Base-by-base conservation (phyloP, 2,888 invertebrate genomes). In the Stegophylla sp. region DNA sequence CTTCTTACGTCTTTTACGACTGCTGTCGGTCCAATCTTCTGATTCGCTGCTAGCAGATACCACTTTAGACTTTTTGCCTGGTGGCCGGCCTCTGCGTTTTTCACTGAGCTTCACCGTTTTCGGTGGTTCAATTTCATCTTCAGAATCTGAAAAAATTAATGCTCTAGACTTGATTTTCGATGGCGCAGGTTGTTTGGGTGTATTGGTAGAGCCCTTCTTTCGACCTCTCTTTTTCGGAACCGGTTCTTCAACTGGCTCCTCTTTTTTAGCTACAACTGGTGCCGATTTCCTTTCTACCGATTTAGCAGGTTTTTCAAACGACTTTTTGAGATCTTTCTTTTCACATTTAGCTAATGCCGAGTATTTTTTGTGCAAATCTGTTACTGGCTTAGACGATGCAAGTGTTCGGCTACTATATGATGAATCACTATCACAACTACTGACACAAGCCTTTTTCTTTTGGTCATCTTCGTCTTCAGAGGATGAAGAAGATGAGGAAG, bases 381-480 rank as follows among this genome's bases (percentile, higher is more conserved):
- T 79, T 1, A 79, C 51, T 12, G 71, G 79, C 41, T 79, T 79
- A 28, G 79, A 41, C 45, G 69, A 79, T n/a, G 9, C 17, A 34
- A 15, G 61, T 34, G 79, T 71, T 71, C 69, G 79, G n/a, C 79
- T 79, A 53, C 75, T 71, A n/a, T 48, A 79, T 1, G 79, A 79
- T 5, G 79, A 79, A 69, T 79, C 79, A 51, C 79, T 79, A 51
- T 79, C 79, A 34, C 79, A 79, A 41, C 79, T 79, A 17, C 61
- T 79, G 0, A 71, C 79, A 17, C 63, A 17, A n/a, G 59, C 17
- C 23, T 79, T 79, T 61, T 79, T 79, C 61, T 79, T 79, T 34
- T 79, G 61, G 17, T 63, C 79, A 0, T 79, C 79, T 51, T 79
- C 79, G 9, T 79, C 79, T 48, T 79, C 79, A 3, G 79, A 79